Evolutionary conservation across 2,888 invertebrate species (phyloP), one percentile per base, ranked within the genome.

Genomic region (Thymelicus sylvestris): DNA sequence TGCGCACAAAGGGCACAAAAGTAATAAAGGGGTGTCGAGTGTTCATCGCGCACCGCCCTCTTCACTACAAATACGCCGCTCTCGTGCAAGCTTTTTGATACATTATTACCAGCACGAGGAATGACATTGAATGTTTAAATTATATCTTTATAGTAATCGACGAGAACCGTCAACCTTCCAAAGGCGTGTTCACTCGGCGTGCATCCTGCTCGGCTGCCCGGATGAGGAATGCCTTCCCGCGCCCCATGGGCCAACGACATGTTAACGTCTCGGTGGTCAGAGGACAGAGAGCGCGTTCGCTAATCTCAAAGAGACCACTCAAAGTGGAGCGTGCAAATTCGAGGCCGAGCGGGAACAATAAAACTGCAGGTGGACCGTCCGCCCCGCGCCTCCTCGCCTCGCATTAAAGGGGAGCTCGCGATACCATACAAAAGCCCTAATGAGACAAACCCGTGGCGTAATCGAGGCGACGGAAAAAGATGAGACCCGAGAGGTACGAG

Each of bases 381-480:
- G 83, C 83, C 85, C 82, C 85, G 81, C 80, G 86, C 82, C 85
- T 82, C 84, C 83, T 80, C 85, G 83, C 84, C 82, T 83, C 86
- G 86, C 91, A 88, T 91, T 91, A 92, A 92, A 92, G 92, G 87
- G 87, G 84, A 88, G 81, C 88, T 84, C 88, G 89, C 90, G 89
- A 91, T 91, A 88, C 92, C 90, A 90, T 89, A 93, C 92, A 92
- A 92, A 92, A 92, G 93, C 92, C 92, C 91, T 93, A 93, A 93
- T 93, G 93, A 93, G 93, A 93, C 93, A 92, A 93, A 93, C 92
- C 92, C 93, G 92, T 90, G 88, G 91, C 91, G 91, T 93, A 93
- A 91, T 92, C 92, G 93, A 93, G 92, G 91, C 92, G 92, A 92
- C 81, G 81, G 93, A 91, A 93, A 93, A 92, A 93, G 93, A 93